phyloP scores from a whole-genome alignment of 2,888 invertebrate species.

The Nymphalis c-album region DNA sequence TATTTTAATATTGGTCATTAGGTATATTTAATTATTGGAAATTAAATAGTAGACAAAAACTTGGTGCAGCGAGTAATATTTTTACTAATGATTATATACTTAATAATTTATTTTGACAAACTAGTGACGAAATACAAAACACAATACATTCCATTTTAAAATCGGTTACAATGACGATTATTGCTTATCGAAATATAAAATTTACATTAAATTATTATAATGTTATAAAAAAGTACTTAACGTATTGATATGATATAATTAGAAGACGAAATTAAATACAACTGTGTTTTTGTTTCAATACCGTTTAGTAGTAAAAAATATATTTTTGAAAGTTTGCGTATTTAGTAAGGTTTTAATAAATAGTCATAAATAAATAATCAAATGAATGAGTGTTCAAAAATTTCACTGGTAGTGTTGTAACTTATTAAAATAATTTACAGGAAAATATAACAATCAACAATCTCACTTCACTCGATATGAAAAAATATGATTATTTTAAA shows the following conservation, averaged over 20 bases:
- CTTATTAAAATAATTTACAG: not conserved
- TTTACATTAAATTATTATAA: constrained; percentile 24
- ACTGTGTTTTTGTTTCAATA: not conserved
- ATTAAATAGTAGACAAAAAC: too few relatives aligned
- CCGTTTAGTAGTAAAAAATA: not conserved
- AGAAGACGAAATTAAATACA: constrained; percentile 12
- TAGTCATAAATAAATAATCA: not conserved
- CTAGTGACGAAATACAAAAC: not conserved
- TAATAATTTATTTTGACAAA: not conserved
- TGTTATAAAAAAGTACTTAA: constrained; percentile 46
- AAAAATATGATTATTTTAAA: not conserved
- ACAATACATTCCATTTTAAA: not conserved
- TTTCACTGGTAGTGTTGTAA: not conserved
- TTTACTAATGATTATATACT: too few relatives aligned
- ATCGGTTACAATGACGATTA: constrained; percentile 16
- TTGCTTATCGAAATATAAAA: constrained; percentile 27
- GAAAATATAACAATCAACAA: not conserved
- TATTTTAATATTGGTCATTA: too few relatives aligned
- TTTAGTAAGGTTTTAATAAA: not conserved
- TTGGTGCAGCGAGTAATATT: too few relatives aligned
- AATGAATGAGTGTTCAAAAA: not conserved
- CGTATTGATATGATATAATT: constrained; percentile 62
- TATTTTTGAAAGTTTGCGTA: not conserved
- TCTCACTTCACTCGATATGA: not conserved
- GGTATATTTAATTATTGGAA: too few relatives aligned